Conservation (phyloP, 2,113 vertebrate genomes). For the Hemicordylus capensis region DNA sequence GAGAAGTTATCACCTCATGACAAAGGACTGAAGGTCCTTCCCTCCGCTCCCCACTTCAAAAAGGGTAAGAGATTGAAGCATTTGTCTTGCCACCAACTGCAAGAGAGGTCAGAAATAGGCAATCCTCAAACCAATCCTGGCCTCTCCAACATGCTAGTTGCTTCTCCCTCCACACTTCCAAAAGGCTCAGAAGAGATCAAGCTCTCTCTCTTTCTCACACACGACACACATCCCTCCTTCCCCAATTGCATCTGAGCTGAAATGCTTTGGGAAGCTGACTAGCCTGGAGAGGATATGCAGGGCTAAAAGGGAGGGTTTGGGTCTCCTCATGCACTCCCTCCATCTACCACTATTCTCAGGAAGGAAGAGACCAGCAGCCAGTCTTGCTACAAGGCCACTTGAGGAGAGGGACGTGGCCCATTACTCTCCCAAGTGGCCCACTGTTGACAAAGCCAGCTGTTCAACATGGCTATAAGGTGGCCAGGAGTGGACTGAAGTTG, state of each 20-base stretch:
- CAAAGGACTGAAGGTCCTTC: neutral
- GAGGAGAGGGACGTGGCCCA: too few species aligned
- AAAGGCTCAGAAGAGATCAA: neutral
- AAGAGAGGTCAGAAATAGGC: too few species aligned
- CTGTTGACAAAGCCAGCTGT: neutral
- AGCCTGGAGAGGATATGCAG: neutral
- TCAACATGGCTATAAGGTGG: too few species aligned
- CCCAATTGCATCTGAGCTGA: neutral
- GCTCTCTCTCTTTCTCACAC: neutral
- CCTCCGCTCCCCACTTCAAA: too few species aligned
- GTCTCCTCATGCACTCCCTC: too few species aligned
- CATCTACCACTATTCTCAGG: neutral
- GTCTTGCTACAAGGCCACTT: neutral
- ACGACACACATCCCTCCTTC: too few species aligned
- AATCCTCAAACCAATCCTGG: neutral
- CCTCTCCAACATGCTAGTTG: neutral
- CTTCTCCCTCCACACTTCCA: neutral
- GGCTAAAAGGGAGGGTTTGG: neutral
- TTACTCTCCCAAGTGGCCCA: neutral
- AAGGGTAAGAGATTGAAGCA: too few species aligned
- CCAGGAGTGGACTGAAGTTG: too few species aligned
- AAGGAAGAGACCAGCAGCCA: fast-evolving
- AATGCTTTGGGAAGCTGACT: neutral
- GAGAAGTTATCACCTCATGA: neutral
- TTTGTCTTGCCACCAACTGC: neutral